Conservation (phyloP, 2,797 vertebrate species). For the Trichosurus vulpecula region DNA sequence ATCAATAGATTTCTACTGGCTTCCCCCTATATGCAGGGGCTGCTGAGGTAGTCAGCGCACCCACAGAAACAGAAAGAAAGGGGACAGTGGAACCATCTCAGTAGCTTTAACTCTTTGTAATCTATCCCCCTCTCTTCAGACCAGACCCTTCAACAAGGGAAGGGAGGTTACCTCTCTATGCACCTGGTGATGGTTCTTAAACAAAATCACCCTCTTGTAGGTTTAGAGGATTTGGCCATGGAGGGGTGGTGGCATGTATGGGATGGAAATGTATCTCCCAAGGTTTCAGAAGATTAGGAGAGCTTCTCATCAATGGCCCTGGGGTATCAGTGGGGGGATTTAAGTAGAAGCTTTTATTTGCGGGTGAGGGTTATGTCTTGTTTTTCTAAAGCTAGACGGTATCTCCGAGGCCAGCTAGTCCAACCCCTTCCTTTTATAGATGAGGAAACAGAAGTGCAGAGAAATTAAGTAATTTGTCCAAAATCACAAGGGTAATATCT, state of each 20-base stretch:
- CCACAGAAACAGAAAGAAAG: neutral
- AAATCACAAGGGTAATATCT: neutral
- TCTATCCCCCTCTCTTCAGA: neutral
- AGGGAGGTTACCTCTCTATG: neutral
- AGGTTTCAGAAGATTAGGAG: neutral
- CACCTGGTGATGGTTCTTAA: neutral
- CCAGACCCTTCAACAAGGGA: neutral
- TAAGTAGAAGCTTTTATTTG: neutral
- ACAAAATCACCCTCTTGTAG: neutral
- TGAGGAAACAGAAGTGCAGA: neutral
- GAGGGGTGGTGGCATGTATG: rapidly evolving
- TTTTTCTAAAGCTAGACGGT: neutral
- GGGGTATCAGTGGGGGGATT: neutral
- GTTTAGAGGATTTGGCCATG: neutral
- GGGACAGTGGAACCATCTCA: neutral
- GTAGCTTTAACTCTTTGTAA: neutral
- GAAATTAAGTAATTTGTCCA: neutral
- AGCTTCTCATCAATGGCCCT: neutral
- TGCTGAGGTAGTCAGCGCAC: neutral
- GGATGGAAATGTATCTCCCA: neutral
- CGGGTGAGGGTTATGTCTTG: neutral
- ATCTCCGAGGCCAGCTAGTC: neutral
- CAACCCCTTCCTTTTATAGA: neutral
- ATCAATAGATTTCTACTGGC: neutral
- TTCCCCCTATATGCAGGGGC: neutral